Percentiles rank a stretch among this genome's conserved stretches.
Conservation (phyloP, 2,797 vertebrate genomes). For the Diceros bicornis region DNA sequence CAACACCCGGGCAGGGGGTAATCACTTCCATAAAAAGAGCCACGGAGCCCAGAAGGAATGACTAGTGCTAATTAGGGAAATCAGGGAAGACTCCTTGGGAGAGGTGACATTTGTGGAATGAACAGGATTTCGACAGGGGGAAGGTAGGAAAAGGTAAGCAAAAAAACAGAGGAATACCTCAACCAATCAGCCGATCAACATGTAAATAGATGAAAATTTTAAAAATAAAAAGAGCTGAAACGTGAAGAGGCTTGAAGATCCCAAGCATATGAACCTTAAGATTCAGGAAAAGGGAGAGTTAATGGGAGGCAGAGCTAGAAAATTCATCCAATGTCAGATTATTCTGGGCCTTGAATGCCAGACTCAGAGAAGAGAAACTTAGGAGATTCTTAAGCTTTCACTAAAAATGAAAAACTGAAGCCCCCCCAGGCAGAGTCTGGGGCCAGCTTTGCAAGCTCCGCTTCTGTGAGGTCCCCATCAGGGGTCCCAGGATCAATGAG, state of each 20-base stretch:
- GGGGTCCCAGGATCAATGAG: accelerated
- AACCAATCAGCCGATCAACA: neutral
- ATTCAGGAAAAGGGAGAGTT: neutral
- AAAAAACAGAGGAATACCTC: neutral
- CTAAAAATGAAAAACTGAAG: neutral
- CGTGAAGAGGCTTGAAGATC: neutral
- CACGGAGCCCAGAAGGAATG: neutral
- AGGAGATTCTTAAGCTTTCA: neutral
- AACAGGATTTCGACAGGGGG: neutral
- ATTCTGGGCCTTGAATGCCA: neutral
- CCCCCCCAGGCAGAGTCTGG: neutral
- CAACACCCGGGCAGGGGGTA: neutral
- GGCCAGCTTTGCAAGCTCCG: neutral
- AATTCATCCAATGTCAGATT: neutral
- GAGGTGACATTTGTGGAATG: neutral
- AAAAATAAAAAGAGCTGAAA: neutral
- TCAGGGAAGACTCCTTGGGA: neutral
- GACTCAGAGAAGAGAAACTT: neutral
- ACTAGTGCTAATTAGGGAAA: neutral
- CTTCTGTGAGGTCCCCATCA: neutral
- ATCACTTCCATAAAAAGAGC: neutral
- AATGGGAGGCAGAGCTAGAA: neutral
- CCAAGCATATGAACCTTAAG: neutral
- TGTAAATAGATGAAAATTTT: neutral
- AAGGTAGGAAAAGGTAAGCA: neutral